Conservation (phyloP, 1,140 invertebrate species). For the Bombus picipes region DNA sequence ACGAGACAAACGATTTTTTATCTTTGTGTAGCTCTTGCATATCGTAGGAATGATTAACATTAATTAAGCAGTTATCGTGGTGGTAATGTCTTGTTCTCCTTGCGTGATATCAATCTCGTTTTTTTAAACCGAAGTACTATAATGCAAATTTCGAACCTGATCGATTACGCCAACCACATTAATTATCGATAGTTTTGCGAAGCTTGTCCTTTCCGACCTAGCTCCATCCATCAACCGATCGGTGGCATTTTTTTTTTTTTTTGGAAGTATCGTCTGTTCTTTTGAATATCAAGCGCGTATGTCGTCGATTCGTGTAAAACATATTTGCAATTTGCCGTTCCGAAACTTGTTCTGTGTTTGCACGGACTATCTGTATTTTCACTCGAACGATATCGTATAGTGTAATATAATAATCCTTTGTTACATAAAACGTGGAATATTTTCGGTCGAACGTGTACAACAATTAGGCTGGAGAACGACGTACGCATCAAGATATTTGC, state of each 20-base stretch:
- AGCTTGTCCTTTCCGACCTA: no score
- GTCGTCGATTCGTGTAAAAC: background rate
- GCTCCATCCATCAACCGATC: background rate
- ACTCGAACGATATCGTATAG: background rate
- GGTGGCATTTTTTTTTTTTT: background rate
- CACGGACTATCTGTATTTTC: slow-evolving; percentile 4
- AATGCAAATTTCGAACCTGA: background rate
- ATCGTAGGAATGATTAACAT: slow-evolving; percentile 22
- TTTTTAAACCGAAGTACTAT: background rate
- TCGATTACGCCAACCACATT: background rate
- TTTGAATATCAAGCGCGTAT: background rate
- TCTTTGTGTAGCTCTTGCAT: background rate
- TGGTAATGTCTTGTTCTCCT: slow-evolving; percentile 23
- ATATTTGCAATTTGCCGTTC: background rate
- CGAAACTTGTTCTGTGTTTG: background rate
- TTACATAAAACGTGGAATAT: slow-evolving; percentile 12
- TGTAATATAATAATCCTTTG: slow-evolving; percentile 27
- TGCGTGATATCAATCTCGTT: slow-evolving; percentile 29
- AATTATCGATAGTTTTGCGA: slow-evolving; percentile 4
- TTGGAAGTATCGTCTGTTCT: background rate
- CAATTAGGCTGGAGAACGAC: slow-evolving; percentile 27
- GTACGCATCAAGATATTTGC: slow-evolving; percentile 18
- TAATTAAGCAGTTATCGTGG: slow-evolving; percentile 21
- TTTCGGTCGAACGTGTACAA: slow-evolving; percentile 2
- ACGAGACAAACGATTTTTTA: background rate